Conservation (phyloP, 2,888 invertebrate genomes). For the Oxycera nigricornis region DNA sequence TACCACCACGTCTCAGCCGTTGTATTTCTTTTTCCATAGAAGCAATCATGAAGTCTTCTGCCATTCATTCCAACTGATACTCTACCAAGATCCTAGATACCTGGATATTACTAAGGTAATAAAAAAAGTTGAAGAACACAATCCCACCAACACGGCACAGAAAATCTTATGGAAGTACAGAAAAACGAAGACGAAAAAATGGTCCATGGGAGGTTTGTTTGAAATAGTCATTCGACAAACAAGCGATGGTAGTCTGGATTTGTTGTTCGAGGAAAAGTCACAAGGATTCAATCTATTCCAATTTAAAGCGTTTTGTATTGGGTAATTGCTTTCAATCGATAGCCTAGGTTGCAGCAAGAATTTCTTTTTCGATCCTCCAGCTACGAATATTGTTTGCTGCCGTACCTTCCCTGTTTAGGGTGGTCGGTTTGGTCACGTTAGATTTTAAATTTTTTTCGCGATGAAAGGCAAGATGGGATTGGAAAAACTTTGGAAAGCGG, state of each 20-base stretch:
- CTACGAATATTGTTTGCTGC: neutral
- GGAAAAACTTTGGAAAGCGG: neutral
- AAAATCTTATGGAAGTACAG: neutral
- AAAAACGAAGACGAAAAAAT: neutral
- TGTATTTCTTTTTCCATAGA: neutral
- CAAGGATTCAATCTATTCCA: conserved; percentile 36
- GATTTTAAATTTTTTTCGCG: neutral
- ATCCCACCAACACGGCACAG: neutral
- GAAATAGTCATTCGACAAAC: neutral
- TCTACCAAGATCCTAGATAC: neutral
- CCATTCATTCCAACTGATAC: conserved; percentile 24
- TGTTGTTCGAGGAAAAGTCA: conserved; percentile 25
- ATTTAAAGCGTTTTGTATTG: conserved; percentile 35
- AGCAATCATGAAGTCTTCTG: neutral
- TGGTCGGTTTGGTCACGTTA: neutral
- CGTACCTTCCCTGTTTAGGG: neutral
- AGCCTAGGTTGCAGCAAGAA: conserved; percentile 24
- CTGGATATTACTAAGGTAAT: conserved; percentile 1
- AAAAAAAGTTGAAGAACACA: neutral
- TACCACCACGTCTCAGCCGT: neutral
- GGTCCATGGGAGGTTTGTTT: neutral
- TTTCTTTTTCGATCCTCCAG: neutral
- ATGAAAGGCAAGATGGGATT: neutral
- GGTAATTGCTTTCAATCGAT: conserved; percentile 40
- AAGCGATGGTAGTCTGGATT: no score